These are phyloP conservation scores for Cylas formicarius DNA, from an alignment of 1,140 invertebrate genomes.

Conservation along the genomic window DNA sequence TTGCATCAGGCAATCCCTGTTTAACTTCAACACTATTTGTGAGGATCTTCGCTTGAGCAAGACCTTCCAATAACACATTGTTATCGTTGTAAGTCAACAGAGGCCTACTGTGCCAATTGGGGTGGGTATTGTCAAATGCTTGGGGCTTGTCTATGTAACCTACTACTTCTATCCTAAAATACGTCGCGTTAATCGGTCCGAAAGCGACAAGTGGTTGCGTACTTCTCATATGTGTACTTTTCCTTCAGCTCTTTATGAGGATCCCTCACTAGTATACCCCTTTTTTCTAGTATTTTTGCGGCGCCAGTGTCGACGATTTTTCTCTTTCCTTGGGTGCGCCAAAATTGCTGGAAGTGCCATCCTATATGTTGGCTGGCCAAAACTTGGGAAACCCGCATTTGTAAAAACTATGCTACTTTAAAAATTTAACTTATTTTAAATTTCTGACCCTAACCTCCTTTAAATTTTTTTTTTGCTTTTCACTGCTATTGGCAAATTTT, in stretches of 20 bases:
- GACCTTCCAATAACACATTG: constrained; percentile 62
- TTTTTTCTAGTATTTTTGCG: constrained; percentile 45
- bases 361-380: constrained; percentile 59
- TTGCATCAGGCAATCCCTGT: constrained; percentile 51
- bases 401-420: too few relatives aligned
- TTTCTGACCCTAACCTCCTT: too few relatives aligned
- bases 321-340: constrained; percentile 55
- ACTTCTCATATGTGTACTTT: constrained; percentile 37
- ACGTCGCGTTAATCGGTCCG: constrained; percentile 6
- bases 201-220: constrained; percentile 12
- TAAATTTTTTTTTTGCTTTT: too few relatives aligned
- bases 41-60: constrained; percentile 63
- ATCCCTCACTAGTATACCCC: constrained; percentile 49
- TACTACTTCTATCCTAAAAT: constrained; percentile 45
- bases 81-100: constrained; percentile 53
- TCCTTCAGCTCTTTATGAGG: constrained; percentile 46
- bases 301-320: constrained; percentile 45
- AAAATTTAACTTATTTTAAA: too few relatives aligned
- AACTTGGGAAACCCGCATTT: constrained; percentile 56
- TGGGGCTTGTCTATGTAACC: constrained; percentile 40
- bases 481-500: too few relatives aligned
- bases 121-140: constrained; percentile 50
- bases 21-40: constrained; percentile 65
- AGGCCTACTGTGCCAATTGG: constrained; percentile 54
- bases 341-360: constrained; percentile 59